phyloP scores from a whole-genome alignment of 2,888 invertebrate genomes.

The Eucriotettix oculatus region DNA sequence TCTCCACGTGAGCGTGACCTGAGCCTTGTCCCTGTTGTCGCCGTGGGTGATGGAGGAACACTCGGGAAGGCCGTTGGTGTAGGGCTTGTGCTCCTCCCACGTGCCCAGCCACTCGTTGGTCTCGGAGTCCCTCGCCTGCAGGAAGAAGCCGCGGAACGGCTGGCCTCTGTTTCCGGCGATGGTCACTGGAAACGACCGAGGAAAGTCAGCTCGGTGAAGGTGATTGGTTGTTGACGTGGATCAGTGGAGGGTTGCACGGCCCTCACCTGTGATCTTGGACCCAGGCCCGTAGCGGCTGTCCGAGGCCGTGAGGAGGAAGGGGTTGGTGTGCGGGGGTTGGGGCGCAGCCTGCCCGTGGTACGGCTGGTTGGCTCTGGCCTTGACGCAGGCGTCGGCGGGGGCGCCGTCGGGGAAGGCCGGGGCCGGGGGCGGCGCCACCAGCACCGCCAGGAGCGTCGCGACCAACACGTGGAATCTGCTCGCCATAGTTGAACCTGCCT shows the following conservation, averaged over 20 bases:
- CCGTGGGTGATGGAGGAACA: slow-evolving; percentile 66
- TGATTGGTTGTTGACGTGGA: too few relatives aligned
- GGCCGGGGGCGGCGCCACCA: neutral
- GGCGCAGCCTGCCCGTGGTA: slow-evolving; percentile 59
- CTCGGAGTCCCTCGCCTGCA: slow-evolving; percentile 59
- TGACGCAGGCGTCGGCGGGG: slow-evolving; percentile 65
- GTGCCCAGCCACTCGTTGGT: slow-evolving; percentile 59
- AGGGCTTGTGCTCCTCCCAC: slow-evolving; percentile 48
- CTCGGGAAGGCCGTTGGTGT: slow-evolving; percentile 60
- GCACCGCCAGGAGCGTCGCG: neutral
- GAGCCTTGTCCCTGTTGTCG: slow-evolving; percentile 54
- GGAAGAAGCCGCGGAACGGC: slow-evolving; percentile 66
- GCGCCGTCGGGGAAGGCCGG: slow-evolving; percentile 61
- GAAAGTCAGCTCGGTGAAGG: too few relatives aligned
- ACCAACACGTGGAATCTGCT: neutral
- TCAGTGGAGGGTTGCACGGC: too few relatives aligned
- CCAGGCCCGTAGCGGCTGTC: slow-evolving; percentile 48
- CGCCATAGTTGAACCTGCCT: neutral
- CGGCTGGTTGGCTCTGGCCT: slow-evolving; percentile 54
- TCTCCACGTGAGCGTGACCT: slow-evolving; percentile 57
- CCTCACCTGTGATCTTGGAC: slow-evolving; percentile 47
- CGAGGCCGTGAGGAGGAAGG: slow-evolving; percentile 51
- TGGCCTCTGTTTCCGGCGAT: slow-evolving; percentile 35
- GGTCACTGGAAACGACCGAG: slow-evolving; percentile 28
- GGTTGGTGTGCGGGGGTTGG: slow-evolving; percentile 43